Base-by-base conservation (phyloP, 2,797 vertebrate species). In the Sebastes iracundus region DNA sequence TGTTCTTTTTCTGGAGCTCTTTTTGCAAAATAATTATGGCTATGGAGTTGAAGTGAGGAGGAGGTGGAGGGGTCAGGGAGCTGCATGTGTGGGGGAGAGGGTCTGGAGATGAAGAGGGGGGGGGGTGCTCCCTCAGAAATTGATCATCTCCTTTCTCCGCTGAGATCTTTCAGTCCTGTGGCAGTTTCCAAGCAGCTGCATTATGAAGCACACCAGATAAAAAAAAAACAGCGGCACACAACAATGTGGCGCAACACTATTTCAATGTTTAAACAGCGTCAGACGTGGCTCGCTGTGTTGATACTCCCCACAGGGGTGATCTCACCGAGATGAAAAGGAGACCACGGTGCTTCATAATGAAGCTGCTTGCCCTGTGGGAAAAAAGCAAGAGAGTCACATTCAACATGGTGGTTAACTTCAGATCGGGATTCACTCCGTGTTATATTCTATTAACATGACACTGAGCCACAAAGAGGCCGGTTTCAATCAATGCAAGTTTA, bases 11-110 rank as follows among this genome's bases (percentile, higher is more conserved):
- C 95, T 95, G 93, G 94, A 94, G 95, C 94, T 95, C 95, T 96
- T 97, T 97, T 96, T 96, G 95, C 96, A 97, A 87, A 96, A 97
- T 96, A 97, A 99, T 97, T 97, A 95, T 95, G 94, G 95, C 81
- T 82, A 6, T 52, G 49, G 49, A 79, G 88, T 84, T 91, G 90
- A 81, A 97, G 96, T 96, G 96, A 96, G 95, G 94, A 77, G 76
- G 83, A 95, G 95, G 95, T 35, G 77, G 83, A 64, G 75, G 85
- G 89, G 87, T 89, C 89, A 88, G 88, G 92, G 95, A 94, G 88
- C 49, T 81, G 61, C 22, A 25, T 38, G 64, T 27, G 71, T 58
- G 52, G 33, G 25, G 42, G 8, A 28, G 67, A 13, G 18, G 62
- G 28, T 16, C 71, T 64, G 11, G 74, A 23, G n/a, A 52, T 49